Evolutionary conservation across 1,140 invertebrate species (phyloP).

Genomic region (Mya arenaria): DNA sequence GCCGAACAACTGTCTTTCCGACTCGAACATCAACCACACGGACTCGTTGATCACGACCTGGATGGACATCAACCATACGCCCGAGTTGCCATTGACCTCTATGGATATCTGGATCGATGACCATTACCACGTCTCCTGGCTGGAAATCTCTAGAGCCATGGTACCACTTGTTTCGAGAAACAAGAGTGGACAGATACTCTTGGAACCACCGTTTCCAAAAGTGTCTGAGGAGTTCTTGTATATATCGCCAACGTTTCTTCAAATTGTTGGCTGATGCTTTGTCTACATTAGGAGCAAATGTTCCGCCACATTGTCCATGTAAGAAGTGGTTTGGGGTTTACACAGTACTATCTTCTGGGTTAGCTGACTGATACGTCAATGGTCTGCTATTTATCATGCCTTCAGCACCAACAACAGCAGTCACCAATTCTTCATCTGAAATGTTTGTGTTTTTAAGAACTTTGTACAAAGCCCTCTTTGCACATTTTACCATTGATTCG

Average conservation of each 20-base stretch:
- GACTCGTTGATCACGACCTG: neutral
- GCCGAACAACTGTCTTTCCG: neutral
- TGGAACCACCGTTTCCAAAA: conserved; percentile 50
- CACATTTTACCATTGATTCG: conserved; percentile 78
- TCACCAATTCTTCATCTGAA: conserved; percentile 37
- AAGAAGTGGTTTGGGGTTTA: conserved; percentile 71
- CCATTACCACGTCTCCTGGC: too few species aligned
- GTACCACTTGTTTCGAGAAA: neutral
- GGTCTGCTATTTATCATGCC: conserved; percentile 64
- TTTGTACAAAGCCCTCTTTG: conserved; percentile 66
- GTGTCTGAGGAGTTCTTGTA: conserved; percentile 43
- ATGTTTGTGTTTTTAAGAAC: conserved; percentile 12
- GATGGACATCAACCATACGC: neutral
- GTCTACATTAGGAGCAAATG: conserved; percentile 18
- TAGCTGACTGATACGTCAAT: conserved; percentile 64
- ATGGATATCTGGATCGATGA: neutral
- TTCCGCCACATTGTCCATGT: too few species aligned
- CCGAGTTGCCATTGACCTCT: conserved; percentile 4
- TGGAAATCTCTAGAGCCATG: neutral
- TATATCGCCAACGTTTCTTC: conserved; percentile 17
- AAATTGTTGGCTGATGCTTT: neutral
- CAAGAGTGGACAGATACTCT: conserved; percentile 26
- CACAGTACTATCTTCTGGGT: conserved; percentile 63
- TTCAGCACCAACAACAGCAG: conserved; percentile 64
- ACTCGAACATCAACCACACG: neutral